Percentiles rank a stretch among this genome's conserved stretches.
Evolutionary conservation across 2,797 vertebrate species (phyloP).

Genomic region (Acrocephalus scirpaceus): DNA sequence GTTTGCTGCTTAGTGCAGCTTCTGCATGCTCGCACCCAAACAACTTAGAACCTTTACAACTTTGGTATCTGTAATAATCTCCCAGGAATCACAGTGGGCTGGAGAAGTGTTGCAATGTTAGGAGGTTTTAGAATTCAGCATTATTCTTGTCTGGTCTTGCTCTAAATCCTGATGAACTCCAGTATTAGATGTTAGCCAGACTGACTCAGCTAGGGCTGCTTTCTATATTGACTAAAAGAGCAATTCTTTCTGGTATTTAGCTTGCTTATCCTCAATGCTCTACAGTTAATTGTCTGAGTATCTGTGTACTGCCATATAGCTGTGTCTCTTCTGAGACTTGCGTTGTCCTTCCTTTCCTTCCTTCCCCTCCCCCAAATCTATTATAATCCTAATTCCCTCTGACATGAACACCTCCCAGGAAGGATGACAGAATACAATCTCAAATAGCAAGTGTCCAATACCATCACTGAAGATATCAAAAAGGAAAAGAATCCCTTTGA

Average conservation of each 20-base stretch:
- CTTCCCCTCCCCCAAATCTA: slow-evolving; percentile 27
- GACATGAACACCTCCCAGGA: neutral
- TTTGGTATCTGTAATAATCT: neutral
- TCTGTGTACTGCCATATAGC: neutral
- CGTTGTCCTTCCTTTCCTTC: neutral
- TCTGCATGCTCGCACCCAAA: neutral
- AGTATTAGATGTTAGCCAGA: neutral
- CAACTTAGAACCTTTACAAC: neutral
- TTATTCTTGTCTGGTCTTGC: neutral
- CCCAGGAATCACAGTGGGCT: neutral
- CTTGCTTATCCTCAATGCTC: neutral
- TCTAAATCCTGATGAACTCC: neutral
- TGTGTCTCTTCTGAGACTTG: neutral
- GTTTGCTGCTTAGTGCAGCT: neutral
- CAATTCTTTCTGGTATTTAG: neutral
- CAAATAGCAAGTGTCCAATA: neutral
- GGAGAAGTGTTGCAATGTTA: neutral
- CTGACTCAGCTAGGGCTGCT: neutral
- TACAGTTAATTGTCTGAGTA: neutral
- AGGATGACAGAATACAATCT: neutral
- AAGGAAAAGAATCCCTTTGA: neutral
- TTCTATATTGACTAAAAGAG: neutral
- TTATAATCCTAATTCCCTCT: slow-evolving; percentile 40
- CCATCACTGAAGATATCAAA: neutral
- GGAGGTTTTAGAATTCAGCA: neutral